phyloP scores from a whole-genome alignment of 2,888 invertebrate species.

The Parelbella ahira region DNA sequence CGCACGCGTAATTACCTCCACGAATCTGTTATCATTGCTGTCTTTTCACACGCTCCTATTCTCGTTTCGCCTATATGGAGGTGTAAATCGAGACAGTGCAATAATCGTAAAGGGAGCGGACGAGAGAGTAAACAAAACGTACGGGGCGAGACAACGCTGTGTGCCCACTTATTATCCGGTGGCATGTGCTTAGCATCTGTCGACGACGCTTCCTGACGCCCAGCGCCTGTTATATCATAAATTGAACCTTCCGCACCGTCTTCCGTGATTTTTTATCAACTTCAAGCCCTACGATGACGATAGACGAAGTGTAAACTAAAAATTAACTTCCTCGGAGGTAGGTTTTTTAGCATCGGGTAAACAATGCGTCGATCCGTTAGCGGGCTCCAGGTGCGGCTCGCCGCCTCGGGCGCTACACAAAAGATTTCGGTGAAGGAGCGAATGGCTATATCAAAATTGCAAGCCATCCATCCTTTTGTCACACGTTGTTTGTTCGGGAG shows the following conservation, averaged over 20 bases:
- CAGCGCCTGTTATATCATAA: constrained; percentile 70
- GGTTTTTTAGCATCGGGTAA: constrained; percentile 67
- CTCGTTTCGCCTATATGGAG: constrained; percentile 40
- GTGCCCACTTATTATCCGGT: constrained; percentile 57
- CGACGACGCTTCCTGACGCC: constrained; percentile 64
- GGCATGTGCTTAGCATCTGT: constrained; percentile 75
- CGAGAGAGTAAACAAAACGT: constrained; percentile 48
- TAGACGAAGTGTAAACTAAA: constrained; percentile 74
- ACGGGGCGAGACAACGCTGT: constrained; percentile 53
- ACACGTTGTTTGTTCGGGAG: constrained; percentile 60
- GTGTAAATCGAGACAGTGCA: constrained; percentile 49
- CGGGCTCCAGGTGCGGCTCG: constrained; percentile 60
- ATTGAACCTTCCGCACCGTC: constrained; percentile 72
- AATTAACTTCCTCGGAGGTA: constrained; percentile 62
- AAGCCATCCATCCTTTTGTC: constrained; percentile 51
- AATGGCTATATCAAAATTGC: constrained; percentile 57
- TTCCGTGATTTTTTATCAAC: constrained; percentile 71
- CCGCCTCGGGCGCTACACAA: constrained; percentile 65
- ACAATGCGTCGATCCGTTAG: constrained; percentile 48
- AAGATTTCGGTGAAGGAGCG: constrained; percentile 72
- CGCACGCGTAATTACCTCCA: constrained; percentile 56
- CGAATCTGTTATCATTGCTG: constrained; percentile 59
- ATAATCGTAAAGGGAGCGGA: constrained; percentile 45
- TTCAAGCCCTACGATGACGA: constrained; percentile 68
- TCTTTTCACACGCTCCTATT: constrained; percentile 64